phyloP scores from a whole-genome alignment of 2,113 vertebrate genomes.

The Onychostruthus taczanowskii region DNA sequence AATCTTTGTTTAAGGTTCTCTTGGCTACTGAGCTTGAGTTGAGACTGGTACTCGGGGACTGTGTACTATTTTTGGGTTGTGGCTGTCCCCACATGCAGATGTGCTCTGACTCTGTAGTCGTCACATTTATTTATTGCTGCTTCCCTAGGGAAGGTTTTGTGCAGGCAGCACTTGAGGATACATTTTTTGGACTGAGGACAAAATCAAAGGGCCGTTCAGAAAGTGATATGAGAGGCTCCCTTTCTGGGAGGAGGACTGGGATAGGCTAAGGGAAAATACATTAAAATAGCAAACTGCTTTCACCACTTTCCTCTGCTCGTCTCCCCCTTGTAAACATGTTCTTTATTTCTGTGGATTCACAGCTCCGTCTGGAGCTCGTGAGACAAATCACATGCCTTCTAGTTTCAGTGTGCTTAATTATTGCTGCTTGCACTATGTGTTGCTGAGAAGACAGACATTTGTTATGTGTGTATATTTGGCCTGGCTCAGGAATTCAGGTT shows the following conservation, averaged over 20 bases:
- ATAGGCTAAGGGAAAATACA: background rate
- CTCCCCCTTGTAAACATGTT: rapidly evolving
- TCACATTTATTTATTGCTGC: background rate
- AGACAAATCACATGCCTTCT: background rate
- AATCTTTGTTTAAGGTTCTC: background rate
- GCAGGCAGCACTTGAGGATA: background rate
- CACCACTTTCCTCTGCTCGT: background rate
- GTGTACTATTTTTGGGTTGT: background rate
- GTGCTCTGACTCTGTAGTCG: background rate
- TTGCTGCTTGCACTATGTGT: background rate
- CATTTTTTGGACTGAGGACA: background rate
- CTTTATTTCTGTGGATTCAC: background rate
- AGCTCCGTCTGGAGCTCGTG: background rate
- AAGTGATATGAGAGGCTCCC: background rate
- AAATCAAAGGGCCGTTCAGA: background rate
- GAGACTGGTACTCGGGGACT: background rate
- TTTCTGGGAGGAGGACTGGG: background rate
- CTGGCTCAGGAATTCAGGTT: background rate
- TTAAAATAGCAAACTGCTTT: background rate
- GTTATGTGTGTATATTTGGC: background rate
- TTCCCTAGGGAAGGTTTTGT: background rate
- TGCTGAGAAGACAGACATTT: background rate
- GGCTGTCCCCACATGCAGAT: rapidly evolving
- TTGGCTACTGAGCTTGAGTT: background rate
- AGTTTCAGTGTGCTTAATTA: background rate